Percentiles rank a stretch among this genome's conserved stretches.
These are phyloP conservation scores for Oreochromis mossambicus DNA, from an alignment of 2,797 vertebrate species.

Conservation along the genomic window DNA sequence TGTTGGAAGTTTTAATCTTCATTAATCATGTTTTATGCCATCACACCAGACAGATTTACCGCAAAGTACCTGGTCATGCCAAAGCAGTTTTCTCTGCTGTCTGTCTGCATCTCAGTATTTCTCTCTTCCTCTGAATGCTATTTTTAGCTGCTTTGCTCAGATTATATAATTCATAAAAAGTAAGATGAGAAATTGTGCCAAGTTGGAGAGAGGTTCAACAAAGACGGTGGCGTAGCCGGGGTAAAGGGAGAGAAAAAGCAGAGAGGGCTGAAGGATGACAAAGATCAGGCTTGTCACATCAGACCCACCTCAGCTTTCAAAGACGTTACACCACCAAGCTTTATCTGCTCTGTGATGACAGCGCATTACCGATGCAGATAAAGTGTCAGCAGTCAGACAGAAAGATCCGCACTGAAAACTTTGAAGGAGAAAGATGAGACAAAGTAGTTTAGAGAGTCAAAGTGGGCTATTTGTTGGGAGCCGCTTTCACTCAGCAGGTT, in stretches of 20 bases:
- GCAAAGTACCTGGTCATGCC: conserved; percentile 23
- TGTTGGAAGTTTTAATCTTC: background rate
- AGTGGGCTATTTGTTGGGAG: background rate
- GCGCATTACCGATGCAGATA: conserved; percentile 10
- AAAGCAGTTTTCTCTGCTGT: conserved; percentile 23
- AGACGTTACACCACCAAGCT: background rate
- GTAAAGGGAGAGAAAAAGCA: background rate
- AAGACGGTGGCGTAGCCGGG: conserved; percentile 4
- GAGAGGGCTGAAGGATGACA: conserved; percentile 1
- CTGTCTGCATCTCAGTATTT: conserved; percentile 55
- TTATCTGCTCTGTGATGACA: background rate
- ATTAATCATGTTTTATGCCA: background rate
- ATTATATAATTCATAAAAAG: conserved; percentile 74
- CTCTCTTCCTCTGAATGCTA: conserved; percentile 49
- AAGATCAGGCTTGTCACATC: conserved; percentile 12
- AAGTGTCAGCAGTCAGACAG: conserved; percentile 9
- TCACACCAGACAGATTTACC: conserved; percentile 5
- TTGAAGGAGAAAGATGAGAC: background rate
- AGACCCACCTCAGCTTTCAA: conserved; percentile 11
- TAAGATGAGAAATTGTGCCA: conserved; percentile 57
- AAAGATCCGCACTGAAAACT: background rate
- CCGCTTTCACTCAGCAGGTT: conserved; percentile 31
- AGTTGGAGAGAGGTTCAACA: conserved; percentile 41
- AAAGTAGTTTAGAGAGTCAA: background rate
- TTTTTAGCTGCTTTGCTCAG: conserved; percentile 70